phyloP scores from a whole-genome alignment of 37 sponge, comb jelly and placozoan species.

The Geodia barretti region DNA sequence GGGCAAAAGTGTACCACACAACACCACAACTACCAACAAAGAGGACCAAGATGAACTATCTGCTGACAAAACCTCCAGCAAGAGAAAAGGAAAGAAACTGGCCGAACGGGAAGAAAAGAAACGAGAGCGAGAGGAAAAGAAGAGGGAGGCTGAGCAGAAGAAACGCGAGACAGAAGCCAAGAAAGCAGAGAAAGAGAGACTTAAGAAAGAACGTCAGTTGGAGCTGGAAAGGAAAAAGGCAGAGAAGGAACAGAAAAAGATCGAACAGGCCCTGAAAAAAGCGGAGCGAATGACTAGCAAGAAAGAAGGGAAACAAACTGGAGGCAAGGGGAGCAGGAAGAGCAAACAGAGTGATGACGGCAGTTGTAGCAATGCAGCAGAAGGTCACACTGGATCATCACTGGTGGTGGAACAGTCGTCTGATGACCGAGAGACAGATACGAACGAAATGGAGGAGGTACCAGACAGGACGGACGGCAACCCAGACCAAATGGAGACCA shows the following conservation, averaged over 20 bases:
- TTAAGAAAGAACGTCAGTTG: conserved; percentile 12
- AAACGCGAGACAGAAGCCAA: conserved; percentile 21
- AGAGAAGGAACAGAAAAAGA: conserved; percentile 20
- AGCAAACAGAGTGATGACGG: not conserved
- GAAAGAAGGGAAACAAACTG: not conserved
- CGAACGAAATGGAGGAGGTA: no score
- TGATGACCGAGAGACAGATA: no score
- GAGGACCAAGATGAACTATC: no score
- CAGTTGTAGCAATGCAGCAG: not conserved
- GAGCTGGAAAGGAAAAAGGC: conserved; percentile 37
- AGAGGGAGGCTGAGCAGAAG: conserved; percentile 4
- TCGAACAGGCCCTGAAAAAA: conserved; percentile 28
- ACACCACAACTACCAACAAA: not conserved
- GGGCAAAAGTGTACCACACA: not conserved
- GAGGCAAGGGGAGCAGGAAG: not conserved
- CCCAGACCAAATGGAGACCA: no score
- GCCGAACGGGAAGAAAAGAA: conserved; percentile 5
- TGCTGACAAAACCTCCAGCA: not conserved
- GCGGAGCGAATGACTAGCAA: no score
- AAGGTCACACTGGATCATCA: not conserved
- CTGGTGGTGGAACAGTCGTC: no score
- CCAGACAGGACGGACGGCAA: no score
- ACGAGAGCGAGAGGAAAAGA: conserved; percentile 10
- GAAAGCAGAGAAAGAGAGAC: conserved; percentile 28
- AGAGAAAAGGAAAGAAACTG: conserved; percentile 5